Base-by-base conservation (phyloP, 2,113 vertebrate species). In the Apodemus speciosus region DNA sequence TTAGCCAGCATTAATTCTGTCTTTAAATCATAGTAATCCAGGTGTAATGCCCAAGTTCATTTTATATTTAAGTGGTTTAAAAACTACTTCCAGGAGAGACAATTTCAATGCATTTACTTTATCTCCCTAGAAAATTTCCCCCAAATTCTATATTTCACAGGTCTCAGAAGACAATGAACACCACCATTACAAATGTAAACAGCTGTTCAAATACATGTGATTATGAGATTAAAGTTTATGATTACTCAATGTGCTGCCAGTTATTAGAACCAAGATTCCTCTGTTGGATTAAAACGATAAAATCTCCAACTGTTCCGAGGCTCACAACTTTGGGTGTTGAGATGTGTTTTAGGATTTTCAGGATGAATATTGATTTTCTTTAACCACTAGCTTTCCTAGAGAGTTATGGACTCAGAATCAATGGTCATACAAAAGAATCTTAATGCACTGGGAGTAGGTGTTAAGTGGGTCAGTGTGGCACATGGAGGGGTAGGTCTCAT, bases 181-280 rank as follows among this genome's bases (percentile, higher is more conserved):
- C 46, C 62, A 77, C 32, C 15, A 40, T 77, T 83, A 66, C 49
- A 73, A 69, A 6, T 18, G 71, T 40, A 90, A 81, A 60, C 53
- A 88, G 3, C 56, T 60, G 51, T 40, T 18, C 32, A 88, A 88
- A 83, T n/a, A 86, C 53, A 76, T 56, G 40, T 84, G 2, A 9
- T 88, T 77, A 60, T 79, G 79, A 95, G 30, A 49, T 88, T 76
- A 85, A 94, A 93, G 46, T 75, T 73, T 89, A 90, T 58, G 27
- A 51, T 88, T 84, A 88, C 60, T 38, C 4, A 64, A 1, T 40
- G 62, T 91, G 2, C 58, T 85, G 56, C 23, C 46, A 80, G 60
- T 75, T 27, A 87, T 80, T 13, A 86, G 93, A 92, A 83, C 40
- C 13, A 51, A 92, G 85, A 49, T 58, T 23, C 27, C 71, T 91